phyloP scores from a whole-genome alignment of 2,113 vertebrate genomes.

The Hymenochirus boettgeri region DNA sequence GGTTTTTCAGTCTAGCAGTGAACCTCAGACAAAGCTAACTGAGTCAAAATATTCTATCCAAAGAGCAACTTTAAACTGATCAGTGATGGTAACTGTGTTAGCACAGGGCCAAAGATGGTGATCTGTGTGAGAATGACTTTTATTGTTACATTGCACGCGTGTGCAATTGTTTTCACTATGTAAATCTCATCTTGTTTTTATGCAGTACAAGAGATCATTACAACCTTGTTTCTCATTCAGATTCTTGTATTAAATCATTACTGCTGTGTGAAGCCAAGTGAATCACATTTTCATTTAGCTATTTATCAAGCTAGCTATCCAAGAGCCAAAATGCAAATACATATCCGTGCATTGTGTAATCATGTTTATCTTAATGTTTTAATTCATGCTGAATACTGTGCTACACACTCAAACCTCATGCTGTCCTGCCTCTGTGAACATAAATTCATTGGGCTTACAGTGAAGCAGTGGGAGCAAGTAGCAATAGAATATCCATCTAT shows the following conservation, averaged over 20 bases:
- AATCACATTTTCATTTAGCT: slow-evolving; percentile 34
- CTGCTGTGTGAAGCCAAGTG: slow-evolving; percentile 21
- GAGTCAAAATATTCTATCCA: too few species aligned
- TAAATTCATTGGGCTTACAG: too few species aligned
- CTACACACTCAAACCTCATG: slow-evolving; percentile 19
- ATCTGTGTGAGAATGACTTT: slow-evolving; percentile 6
- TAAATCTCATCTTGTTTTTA: slow-evolving; percentile 39
- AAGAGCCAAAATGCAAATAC: slow-evolving; percentile 34
- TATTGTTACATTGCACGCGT: slow-evolving; percentile 25
- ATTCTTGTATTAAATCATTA: slow-evolving; percentile 32
- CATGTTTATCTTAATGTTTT: not conserved
- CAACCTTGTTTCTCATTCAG: slow-evolving; percentile 31
- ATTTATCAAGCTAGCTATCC: slow-evolving; percentile 16
- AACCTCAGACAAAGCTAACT: too few species aligned
- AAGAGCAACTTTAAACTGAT: too few species aligned
- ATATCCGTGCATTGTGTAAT: slow-evolving; percentile 15
- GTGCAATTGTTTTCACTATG: slow-evolving; percentile 24
- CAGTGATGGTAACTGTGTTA: too few species aligned
- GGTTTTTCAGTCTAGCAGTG: too few species aligned
- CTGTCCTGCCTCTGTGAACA: not conserved
- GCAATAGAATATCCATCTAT: too few species aligned
- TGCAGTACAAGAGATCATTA: slow-evolving; percentile 28
- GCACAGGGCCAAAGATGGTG: too few species aligned
- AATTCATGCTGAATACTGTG: slow-evolving; percentile 15
- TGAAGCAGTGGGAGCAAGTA: too few species aligned